Percentiles rank a stretch among this genome's conserved stretches.
These are phyloP conservation scores for Phrynocephalus versicolor DNA, from an alignment of 2,113 vertebrate genomes.

Conservation along the genomic window DNA sequence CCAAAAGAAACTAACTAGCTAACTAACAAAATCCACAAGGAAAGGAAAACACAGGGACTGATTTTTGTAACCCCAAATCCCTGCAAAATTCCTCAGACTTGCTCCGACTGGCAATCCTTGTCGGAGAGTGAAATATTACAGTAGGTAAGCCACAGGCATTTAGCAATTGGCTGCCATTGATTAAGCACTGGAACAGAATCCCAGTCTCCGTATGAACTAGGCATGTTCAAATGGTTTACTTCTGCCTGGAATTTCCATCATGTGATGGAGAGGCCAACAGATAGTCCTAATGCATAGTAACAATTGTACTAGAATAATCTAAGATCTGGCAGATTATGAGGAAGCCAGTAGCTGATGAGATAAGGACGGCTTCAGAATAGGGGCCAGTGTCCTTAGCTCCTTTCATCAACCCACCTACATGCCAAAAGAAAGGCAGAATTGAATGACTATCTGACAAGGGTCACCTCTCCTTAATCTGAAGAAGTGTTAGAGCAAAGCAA, in stretches of 20 bases:
- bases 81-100: slow-evolving; percentile 57
- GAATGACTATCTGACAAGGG: too few species aligned
- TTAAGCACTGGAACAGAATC: slow-evolving; percentile 34
- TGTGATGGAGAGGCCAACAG: slow-evolving; percentile 43
- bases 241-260: slow-evolving; percentile 59
- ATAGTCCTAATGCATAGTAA: slow-evolving; percentile 35
- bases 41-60: slow-evolving; percentile 54
- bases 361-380: not conserved
- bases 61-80: slow-evolving; percentile 58
- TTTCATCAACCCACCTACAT: too few species aligned
- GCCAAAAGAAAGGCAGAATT: too few species aligned
- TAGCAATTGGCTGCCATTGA: slow-evolving; percentile 60
- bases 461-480: too few species aligned
- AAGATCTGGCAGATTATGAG: not conserved
- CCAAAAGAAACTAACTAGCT: too few species aligned
- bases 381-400: not conserved
- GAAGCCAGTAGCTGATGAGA: not conserved
- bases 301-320: not conserved
- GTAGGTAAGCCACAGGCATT: slow-evolving; percentile 54
- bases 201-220: not conserved
- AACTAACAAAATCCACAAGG: too few species aligned
- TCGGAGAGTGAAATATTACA: slow-evolving; percentile 49
- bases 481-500: too few species aligned
- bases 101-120: slow-evolving; percentile 35
- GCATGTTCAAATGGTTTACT: slow-evolving; percentile 49